Base-by-base conservation (phyloP, 2,888 invertebrate species). In the Prosopocoilus inquinatus region DNA sequence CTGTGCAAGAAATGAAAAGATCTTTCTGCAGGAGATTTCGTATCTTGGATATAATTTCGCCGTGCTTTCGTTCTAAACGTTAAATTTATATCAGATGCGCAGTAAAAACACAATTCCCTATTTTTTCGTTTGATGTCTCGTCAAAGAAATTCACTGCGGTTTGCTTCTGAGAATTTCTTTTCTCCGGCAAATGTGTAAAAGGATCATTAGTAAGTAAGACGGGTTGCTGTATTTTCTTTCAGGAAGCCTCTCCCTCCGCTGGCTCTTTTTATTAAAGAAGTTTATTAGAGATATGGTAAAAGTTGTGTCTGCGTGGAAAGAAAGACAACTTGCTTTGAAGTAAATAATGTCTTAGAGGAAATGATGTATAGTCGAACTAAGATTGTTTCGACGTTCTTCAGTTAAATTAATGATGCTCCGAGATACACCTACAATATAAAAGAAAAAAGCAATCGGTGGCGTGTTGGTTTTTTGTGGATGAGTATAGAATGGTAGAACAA, bases 111-210 rank as follows among this genome's bases (percentile, higher is more conserved):
- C 9, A 11, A 15, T 41, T 15, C 41, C 16, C 15, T 41, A 9
- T 41, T 15, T 41, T 41, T 15, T 9, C 41, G 15, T 41, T 41
- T 41, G 41, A 41, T 11, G 41, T 41, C 41, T 41, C 41, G 41
- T 41, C 41, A 61, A 61, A 60, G 59, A 60, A 60, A 59, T 58
- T 61, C 61, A 63, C 61, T 61, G 61, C 60, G 61, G 63, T 61
- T 54, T 60, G 48, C 60, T 60, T 60, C 60, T 60, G 58, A 51
- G 57, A 41, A 53, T 53, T 46, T 50, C 53, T 55, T 60, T 61
- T 55, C 43, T 50, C 52, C 43, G 44, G 50, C 46, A 58, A 61
- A 59, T 57, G 50, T 60, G 58, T 51, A 61, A 59, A 57, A 55
- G 61, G 53, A 56, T 61, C 61, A 61, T 61, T 61, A 61, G 58